Conservation (phyloP, 2,113 vertebrate species). For the Theristicus caerulescens region DNA sequence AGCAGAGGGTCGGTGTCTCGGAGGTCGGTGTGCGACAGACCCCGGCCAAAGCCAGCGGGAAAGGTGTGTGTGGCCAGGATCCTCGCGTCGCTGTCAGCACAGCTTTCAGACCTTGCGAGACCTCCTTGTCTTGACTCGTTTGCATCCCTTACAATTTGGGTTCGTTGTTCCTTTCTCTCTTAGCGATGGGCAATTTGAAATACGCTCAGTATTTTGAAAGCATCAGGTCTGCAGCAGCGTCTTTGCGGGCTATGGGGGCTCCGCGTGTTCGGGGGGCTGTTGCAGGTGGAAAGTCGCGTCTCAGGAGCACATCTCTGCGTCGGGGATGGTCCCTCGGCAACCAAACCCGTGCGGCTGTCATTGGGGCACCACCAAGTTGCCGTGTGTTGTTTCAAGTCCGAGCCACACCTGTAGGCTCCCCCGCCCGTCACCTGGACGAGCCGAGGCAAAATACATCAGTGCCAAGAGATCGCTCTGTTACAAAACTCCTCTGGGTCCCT, state of each 20-base stretch:
- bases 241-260: fast-evolving
- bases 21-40: not conserved
- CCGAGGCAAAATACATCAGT: not conserved
- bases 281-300: not conserved
- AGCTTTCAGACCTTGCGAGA: not conserved
- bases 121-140: not conserved
- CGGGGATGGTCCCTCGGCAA: fast-evolving
- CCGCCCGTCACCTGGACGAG: not conserved
- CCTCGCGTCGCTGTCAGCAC: fast-evolving
- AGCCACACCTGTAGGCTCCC: not conserved
- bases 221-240: not conserved
- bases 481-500: not conserved
- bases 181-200: fast-evolving
- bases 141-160: not conserved
- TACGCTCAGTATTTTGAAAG: not conserved
- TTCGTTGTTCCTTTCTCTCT: not conserved
- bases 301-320: not conserved
- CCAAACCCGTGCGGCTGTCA: fast-evolving
- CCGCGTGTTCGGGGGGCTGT: fast-evolving
- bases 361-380: not conserved
- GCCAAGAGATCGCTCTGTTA: not conserved
- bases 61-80: not conserved
- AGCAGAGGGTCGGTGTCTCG: not conserved
- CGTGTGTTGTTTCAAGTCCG: not conserved
- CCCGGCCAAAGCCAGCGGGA: not conserved